These are phyloP conservation scores for Portunus trituberculatus DNA, from an alignment of 1,140 invertebrate species.

Conservation along the genomic window DNA sequence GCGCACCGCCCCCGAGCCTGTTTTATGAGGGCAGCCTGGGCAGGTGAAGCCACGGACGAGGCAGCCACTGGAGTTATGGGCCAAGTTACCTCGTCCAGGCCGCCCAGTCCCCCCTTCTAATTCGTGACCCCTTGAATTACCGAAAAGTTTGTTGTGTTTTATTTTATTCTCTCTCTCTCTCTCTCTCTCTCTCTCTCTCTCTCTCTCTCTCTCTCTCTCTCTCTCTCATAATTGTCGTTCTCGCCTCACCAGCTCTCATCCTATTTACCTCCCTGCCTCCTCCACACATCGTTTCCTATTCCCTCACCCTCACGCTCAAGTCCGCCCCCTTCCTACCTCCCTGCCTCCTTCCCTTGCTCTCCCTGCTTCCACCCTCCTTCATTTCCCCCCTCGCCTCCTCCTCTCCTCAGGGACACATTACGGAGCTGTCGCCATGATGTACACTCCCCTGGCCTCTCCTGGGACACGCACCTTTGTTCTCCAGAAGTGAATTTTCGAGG, in stretches of 20 bases:
- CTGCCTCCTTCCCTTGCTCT: background rate
- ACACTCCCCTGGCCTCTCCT: background rate
- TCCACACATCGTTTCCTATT: background rate
- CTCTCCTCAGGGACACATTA: slow-evolving; percentile 34
- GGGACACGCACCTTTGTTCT: slow-evolving; percentile 8
- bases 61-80: background rate
- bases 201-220: background rate
- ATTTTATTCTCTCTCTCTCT: background rate
- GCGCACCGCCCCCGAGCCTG: background rate
- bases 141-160: background rate
- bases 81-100: background rate
- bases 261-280: background rate
- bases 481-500: background rate
- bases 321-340: background rate
- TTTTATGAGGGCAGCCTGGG: background rate
- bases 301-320: background rate
- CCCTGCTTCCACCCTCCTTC: background rate
- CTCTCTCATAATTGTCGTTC: background rate
- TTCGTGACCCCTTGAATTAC: slow-evolving; percentile 10
- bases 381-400: background rate
- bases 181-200: background rate
- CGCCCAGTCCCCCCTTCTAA: background rate
- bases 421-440: slow-evolving; percentile 9
- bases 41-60: background rate
- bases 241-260: background rate